Base-by-base conservation (phyloP, 2,888 invertebrate genomes). In the Arrhopalites spinosus region DNA sequence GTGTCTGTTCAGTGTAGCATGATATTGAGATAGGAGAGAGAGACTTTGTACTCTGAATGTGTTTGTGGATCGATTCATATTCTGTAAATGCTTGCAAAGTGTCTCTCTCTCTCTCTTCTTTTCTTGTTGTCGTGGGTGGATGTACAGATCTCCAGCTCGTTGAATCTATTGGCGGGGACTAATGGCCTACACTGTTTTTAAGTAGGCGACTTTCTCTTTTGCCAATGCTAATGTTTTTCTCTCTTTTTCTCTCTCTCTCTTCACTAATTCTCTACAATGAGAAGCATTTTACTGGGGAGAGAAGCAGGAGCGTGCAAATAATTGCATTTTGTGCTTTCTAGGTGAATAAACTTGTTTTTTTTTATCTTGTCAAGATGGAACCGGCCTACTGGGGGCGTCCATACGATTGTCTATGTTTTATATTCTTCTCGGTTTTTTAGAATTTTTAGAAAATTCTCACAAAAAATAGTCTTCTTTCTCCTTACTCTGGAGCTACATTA, bases 261-360 rank as follows among this genome's bases (percentile, higher is more conserved):
- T 25, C 23, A 61, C 68, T 68, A 68, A 68, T 47, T 30, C 67
- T 25, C 47, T 68, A 17, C 68, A 68, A 68, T 68, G 68, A 68
- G 68, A 17, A 76, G 78, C 27, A 2, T 3, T 59, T 13, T 25
- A 59, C 8, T 2, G 25, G 13, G 59, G 50, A 50, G 50, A 17
- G n/a, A 23, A n/a, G 53, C n/a, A 53, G 1, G 20, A 27, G 59
- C 59, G 59, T 59, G 59, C 59, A 59, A 56, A 59, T 59, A 59
- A 59, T 59, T 59, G 59, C 59, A 59, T 59, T 25, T 25, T 59
- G 13, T 59, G 20, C n/a, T n/a, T 36, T 25, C 25, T 59, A 59
- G 59, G 59, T 59, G 25, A 59, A 59, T 59, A 59, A 59, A 59
- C 59, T 59, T 59, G 23, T 25, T 59, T 27, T 25, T 25, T 59